Base-by-base conservation (phyloP, 2,797 vertebrate genomes). In the Hapalemur alaotrensis region DNA sequence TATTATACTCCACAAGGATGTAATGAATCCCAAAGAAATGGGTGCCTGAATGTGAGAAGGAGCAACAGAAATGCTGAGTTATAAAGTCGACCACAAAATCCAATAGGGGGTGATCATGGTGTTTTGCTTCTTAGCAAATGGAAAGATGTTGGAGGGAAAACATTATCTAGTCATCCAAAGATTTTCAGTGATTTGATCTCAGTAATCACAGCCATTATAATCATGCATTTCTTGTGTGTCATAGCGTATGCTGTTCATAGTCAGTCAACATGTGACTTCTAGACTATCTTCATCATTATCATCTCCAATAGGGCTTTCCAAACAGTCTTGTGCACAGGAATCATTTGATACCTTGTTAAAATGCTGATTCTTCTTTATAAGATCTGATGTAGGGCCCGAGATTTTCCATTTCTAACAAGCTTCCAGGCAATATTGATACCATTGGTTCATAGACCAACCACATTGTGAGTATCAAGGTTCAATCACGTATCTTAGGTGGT, bases 61-160 rank as follows among this genome's bases (percentile, higher is more conserved):
- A 20, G 18, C 18, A 28, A 2, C 1, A 35, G 52, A 46, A 70
- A 91, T 28, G 4, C 25, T 59, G 5, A 50, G 57, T 3, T 30
- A 6, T 1, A 41, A 75, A 59, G 18, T 6, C 35, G 20, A 69
- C 0, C 7, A 3, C 28, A 32, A 9, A 22, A 7, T 35, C 32
- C 28, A 25, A 10, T 0, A 28, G 3, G n/a, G 13, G 14, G 22
- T 25, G 25, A 38, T 2, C 13, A 25, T 7, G 10, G 2, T 63
- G 28, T 4, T 30, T 30, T 35, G 1, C 22, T 70, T 54, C 17
- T 48, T 20, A 59, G 30, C 20, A 76, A 75, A 22, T 18, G 35
- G 8, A 25, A 72, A 43, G 43, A 84, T 7, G 15, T 14, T 41
- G 20, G 25, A 76, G 1, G 46, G 4, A 35, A 35, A 32, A 41